Evolutionary conservation across 2,113 vertebrate genomes (phyloP).

Genomic region (Corythornis vintsioides): DNA sequence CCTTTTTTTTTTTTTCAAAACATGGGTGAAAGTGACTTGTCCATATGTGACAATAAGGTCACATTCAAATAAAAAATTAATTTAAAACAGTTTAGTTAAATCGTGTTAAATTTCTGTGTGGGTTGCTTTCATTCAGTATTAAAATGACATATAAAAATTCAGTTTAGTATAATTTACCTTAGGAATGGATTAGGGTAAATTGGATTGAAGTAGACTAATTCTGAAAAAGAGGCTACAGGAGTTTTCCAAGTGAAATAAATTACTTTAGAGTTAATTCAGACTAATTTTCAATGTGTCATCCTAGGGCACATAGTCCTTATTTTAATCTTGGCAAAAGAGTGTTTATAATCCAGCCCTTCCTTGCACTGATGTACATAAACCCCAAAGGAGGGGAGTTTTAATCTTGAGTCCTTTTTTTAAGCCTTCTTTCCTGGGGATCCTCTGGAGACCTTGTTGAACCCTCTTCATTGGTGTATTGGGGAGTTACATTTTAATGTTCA

Average conservation of each 20-base stretch:
- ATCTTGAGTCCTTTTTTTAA: background rate
- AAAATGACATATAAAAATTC: conserved; percentile 21
- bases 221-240: background rate
- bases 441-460: background rate
- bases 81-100: conserved; percentile 31
- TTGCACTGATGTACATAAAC: background rate
- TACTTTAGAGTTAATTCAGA: background rate
- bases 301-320: background rate
- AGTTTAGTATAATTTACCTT: conserved; percentile 52
- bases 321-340: background rate
- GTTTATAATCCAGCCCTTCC: background rate
- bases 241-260: conserved; percentile 1
- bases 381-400: background rate
- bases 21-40: background rate
- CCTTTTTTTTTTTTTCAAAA: background rate
- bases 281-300: background rate
- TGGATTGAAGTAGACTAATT: conserved; percentile 40
- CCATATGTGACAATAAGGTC: background rate
- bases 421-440: background rate
- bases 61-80: conserved; percentile 2
- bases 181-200: conserved; percentile 40
- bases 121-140: conserved; percentile 37
- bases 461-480: background rate
- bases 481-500: background rate
- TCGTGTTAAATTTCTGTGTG: background rate